Evolutionary conservation across 2,888 invertebrate genomes (phyloP), one percentile per base, ranked within the genome.

Genomic region (Stenoptilia bipunctidactyla): DNA sequence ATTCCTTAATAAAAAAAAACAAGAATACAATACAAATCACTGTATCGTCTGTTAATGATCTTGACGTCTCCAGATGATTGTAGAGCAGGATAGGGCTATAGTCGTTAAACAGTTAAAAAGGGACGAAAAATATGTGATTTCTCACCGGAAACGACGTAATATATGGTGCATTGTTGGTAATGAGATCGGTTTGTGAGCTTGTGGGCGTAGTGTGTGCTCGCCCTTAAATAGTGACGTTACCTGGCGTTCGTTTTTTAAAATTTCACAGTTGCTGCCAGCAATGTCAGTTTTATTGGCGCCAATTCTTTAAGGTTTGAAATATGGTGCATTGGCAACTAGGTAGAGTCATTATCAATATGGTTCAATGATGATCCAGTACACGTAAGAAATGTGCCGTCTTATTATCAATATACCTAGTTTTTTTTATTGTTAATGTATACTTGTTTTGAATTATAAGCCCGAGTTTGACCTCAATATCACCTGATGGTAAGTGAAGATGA

Each of bases 161-260:
- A 77, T 82, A 82, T 82, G 79, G 74, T 53, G 72, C 74, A 82
- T 82, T 82, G 82, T 82, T 80, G 69, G 75, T 82, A 82, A 82
- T 72, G 80, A 82, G 82, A 71, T 73, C 73, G 65, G 74, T 67
- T 72, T 72, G 73, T 72, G 51, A 59, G 66, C 64, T 58, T 60
- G 62, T 57, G 46, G 56, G 71, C 66, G 73, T 70, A 50, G 44
- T 40, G 40, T 35, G 42, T 25, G 36, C 36, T 10, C 10, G 37
- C 42, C 39, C 42, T 42, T 40, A 42, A 30, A 35, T 36, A 45
- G 47, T 45, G 46, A 43, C 20, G 20, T 20, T 45, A 45, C 38
- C 40, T 40, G 40, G 36, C 41, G 43, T 44, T 46, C 34, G 15
- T 33, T 37, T 38, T 37, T 41, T 39, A 33, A 27, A 41, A 34